A percentile compares a stretch with the other conserved stretches of the same genome.
Evolutionary conservation across 2,888 invertebrate species (phyloP).

Genomic region (Petrolisthes cinctipes): DNA sequence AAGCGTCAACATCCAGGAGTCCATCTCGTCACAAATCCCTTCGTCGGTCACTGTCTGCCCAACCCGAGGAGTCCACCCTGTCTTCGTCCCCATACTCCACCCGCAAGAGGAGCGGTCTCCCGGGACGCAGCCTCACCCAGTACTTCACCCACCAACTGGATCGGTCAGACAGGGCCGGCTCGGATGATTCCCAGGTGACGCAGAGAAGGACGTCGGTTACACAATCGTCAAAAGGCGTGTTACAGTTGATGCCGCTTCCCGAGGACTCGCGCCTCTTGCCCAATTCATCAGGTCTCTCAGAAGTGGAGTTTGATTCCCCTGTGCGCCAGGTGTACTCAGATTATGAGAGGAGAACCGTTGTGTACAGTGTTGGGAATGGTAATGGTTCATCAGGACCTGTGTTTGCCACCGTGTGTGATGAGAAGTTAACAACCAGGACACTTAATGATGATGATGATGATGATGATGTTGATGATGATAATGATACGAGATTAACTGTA

Average conservation of each 20-base stretch:
- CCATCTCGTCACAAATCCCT: slow-evolving; percentile 5
- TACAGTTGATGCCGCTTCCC: background rate
- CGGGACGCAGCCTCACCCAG: slow-evolving; percentile 39
- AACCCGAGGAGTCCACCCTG: slow-evolving; percentile 12
- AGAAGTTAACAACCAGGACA: background rate
- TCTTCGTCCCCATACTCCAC: slow-evolving; percentile 25
- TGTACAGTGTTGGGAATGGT: background rate
- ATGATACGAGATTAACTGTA: background rate
- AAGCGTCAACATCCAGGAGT: background rate
- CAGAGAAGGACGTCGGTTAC: slow-evolving; percentile 13
- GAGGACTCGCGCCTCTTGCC: background rate
- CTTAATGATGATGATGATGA: background rate
- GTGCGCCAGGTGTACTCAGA: background rate
- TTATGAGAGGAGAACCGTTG: background rate
- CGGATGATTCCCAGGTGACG: background rate
- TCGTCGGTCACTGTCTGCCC: slow-evolving; percentile 20
- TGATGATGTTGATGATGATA: background rate
- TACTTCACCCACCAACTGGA: background rate
- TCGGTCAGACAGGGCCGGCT: background rate
- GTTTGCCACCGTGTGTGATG: background rate
- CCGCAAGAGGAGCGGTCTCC: slow-evolving; percentile 1
- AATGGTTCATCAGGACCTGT: background rate
- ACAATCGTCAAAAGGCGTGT: too few species aligned
- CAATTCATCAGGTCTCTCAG: slow-evolving; percentile 16
- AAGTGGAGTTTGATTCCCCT: background rate